These are phyloP conservation scores for Hemiprocne comata DNA, from an alignment of 2,113 vertebrate species.

Conservation along the genomic window DNA sequence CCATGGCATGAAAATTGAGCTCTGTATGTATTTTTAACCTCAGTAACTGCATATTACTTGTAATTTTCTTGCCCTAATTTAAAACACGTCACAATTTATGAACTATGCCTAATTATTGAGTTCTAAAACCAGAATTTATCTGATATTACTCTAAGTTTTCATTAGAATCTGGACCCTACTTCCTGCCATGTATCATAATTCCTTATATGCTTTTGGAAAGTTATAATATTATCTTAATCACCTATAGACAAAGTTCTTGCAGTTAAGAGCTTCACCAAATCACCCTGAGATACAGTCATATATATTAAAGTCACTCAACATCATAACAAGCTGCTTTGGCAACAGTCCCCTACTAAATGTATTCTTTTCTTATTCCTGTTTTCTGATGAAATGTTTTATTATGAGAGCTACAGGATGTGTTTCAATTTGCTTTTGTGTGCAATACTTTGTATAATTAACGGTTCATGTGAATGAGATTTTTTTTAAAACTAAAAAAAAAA, in stretches of 20 bases:
- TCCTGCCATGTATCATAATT: slow-evolving; percentile 14
- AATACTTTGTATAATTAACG: background rate
- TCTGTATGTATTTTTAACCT: background rate
- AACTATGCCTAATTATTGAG: slow-evolving; percentile 54
- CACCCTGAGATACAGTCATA: background rate
- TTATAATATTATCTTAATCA: slow-evolving; percentile 31
- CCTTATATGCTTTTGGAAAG: slow-evolving; percentile 10
- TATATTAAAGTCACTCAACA: background rate
- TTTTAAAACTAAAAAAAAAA: background rate
- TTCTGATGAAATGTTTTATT: slow-evolving; percentile 11
- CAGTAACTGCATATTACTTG: background rate
- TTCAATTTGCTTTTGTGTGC: background rate
- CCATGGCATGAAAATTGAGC: background rate
- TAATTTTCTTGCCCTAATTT: slow-evolving; percentile 9
- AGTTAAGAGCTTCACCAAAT: slow-evolving; percentile 16
- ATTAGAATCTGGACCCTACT: background rate
- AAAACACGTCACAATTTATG: slow-evolving; percentile 46
- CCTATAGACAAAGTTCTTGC: slow-evolving; percentile 43
- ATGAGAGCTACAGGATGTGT: background rate
- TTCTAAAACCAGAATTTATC: slow-evolving; percentile 19
- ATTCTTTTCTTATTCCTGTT: background rate
- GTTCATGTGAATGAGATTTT: background rate
- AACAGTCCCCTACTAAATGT: background rate
- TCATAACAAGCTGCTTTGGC: background rate
- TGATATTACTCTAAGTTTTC: slow-evolving; percentile 23